Base-by-base conservation (phyloP, 30 jellyfish, hydroid and myxozoan genomes). In the Mastigias papua region DNA sequence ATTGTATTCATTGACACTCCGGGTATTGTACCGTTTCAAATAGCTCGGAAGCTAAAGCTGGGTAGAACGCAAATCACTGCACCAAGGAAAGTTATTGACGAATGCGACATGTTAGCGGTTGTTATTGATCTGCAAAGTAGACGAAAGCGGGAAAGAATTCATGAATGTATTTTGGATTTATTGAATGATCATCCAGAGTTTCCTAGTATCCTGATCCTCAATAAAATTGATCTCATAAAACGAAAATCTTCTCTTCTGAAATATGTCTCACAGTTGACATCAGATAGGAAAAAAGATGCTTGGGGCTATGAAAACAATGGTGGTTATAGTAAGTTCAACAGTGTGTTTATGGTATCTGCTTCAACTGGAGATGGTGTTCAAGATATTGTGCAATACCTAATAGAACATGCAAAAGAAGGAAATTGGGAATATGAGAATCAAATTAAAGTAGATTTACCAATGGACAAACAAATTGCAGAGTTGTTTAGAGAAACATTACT, bases 1-100 rank as follows among this genome's bases (percentile, higher is more conserved):
- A 58, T 91, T 0, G 90, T 96, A 13, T 90, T 91, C 48, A 79
- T 96, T 13, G 99, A 96, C 73, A 91, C 98, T 15, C 99, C 99
- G 19, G 99, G 99, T 19, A 79, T 96, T 33, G 93, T 95, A 15
- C 87, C 94, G 10, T 91, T 83, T 69, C 91, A 80, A 30, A 98
- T 84, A 51, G 99, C 97, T 49, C 68, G 91, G 48, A 90, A 94
- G 48, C 75, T 95, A 35, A 95, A 95, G 27, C 89, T 95, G 33
- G 97, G 92, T 19, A 60, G 97, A n/a, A 73, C 34, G 72, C 99
- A 95, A 31, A 70, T 90, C 25, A 87, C 97, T 7, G 96, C 98
- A 9, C 98, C 99, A 35, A 50, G 96, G 6, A 75, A 80, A 32
- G 86, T 83, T 10, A 80, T 76, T 42, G 97, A 78, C 16, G 95